phyloP scores from a whole-genome alignment of 2,113 vertebrate species.

The Pithys albifrons region DNA sequence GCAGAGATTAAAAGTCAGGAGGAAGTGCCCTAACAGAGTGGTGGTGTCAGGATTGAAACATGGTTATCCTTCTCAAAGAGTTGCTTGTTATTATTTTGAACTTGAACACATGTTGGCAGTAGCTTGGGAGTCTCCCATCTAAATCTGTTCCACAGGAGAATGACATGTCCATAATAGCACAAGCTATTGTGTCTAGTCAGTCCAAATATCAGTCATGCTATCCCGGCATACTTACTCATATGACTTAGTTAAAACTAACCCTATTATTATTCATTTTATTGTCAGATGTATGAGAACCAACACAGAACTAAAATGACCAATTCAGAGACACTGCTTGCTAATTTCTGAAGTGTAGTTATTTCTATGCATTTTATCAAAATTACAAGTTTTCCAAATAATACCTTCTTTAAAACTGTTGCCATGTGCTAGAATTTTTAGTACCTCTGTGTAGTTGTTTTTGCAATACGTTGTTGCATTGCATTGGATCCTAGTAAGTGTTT shows the following conservation, averaged over 20 bases:
- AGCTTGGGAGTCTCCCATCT: not conserved
- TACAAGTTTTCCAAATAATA: not conserved
- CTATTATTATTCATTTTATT: not conserved
- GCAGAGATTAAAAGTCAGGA: not conserved
- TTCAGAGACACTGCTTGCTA: not conserved
- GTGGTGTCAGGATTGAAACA: not conserved
- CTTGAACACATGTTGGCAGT: not conserved
- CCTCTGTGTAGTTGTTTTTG: not conserved
- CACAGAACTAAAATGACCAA: not conserved
- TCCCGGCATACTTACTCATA: not conserved
- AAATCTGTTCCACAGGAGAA: not conserved
- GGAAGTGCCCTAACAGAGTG: not conserved
- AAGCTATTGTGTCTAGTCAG: fast-evolving
- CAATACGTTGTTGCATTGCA: not conserved
- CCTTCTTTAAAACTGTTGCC: not conserved
- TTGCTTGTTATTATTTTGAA: not conserved
- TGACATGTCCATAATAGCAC: not conserved
- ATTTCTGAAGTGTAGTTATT: not conserved
- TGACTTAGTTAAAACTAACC: not conserved
- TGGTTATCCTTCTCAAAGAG: not conserved
- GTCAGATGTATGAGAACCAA: not conserved
- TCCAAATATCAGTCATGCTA: not conserved
- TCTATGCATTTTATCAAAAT: not conserved
- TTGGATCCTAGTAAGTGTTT: not conserved
- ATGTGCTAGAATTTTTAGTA: not conserved